Base-by-base conservation (phyloP, 2,888 invertebrate genomes). In the Harmothoe impar region DNA sequence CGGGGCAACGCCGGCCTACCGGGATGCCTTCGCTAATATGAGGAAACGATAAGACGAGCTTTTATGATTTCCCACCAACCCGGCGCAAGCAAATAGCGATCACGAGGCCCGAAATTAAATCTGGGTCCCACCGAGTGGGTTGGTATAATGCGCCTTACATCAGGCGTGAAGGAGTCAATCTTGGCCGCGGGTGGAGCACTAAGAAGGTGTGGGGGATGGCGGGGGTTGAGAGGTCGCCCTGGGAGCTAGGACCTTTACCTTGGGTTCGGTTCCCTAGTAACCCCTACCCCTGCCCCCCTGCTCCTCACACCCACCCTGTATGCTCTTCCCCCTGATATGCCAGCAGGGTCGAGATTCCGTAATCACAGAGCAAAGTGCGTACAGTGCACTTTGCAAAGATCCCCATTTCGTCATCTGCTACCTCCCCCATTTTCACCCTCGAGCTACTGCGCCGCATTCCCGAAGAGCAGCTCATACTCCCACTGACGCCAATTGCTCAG, bases 41-140 rank as follows among this genome's bases (percentile, higher is more conserved):
- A 43, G 43, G 81, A 81, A 81, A 81, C 81, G 81, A 81, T 81
- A 43, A 81, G 81, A 43, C 35, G 33, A 25, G 81, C 81, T 81
- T 43, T 43, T 81, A 81, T 81, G 81, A 81, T 33, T 81, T 81
- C 35, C 81, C 35, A 43, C 81, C 33, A 81, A 81, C 81, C 81
- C 81, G n/a, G 25, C n/a, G 35, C 43, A 43, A 81, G 81, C 35
- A 81, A 81, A 81, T 43, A 81, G 43, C 81, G 35, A 35, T 81
- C 81, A 81, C 20, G 0, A 35, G n/a, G 43, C 17, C 15, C 81
- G 35, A 81, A 81, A 81, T 72, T 72, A 72, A 72, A 72, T 72
- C 72, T 72, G 72, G 72, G 72, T 29, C 29, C 72, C 31, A 15
- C 72, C 25, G 72, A 29, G 72, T 25, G 72, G 72, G 3, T 5